These are phyloP conservation scores for Malurus elegans DNA, from an alignment of 2,113 vertebrate genomes.

Conservation along the genomic window DNA sequence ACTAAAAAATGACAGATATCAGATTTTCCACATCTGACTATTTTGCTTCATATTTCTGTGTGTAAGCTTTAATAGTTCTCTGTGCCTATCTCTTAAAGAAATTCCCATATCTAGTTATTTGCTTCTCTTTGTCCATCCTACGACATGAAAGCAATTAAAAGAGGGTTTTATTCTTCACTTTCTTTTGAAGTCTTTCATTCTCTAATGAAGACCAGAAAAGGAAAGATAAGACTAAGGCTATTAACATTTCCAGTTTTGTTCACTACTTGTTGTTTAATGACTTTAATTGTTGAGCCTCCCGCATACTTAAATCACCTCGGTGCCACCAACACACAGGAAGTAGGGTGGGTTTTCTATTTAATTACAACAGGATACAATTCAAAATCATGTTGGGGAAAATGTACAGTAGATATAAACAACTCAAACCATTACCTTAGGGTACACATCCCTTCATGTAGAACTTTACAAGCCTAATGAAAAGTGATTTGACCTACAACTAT, in stretches of 20 bases:
- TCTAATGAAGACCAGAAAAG: conserved; percentile 53
- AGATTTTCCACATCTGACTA: not conserved
- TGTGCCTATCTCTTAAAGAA: not conserved
- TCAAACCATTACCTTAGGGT: conserved; percentile 55
- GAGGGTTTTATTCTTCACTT: not conserved
- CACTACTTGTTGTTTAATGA: conserved; percentile 22
- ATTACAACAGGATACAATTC: conserved; percentile 60
- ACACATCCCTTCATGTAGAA: conserved; percentile 19
- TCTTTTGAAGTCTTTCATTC: conserved; percentile 42
- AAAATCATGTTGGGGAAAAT: conserved; percentile 35
- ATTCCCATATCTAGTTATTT: conserved; percentile 19
- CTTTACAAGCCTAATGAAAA: conserved; percentile 59
- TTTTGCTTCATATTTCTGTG: not conserved
- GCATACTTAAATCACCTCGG: conserved; percentile 37
- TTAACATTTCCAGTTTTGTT: conserved; percentile 54
- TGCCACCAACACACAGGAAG: conserved; percentile 69
- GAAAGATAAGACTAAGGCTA: conserved; percentile 55
- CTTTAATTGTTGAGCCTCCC: conserved; percentile 53
- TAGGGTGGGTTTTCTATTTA: conserved; percentile 10
- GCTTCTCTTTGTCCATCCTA: conserved; percentile 4
- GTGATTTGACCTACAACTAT: conserved; percentile 56
- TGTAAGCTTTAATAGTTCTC: not conserved
- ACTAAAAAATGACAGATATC: not conserved
- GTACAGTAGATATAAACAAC: conserved; percentile 59
- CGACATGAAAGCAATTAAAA: conserved; percentile 46